Conservation (phyloP, 2,888 invertebrate species). For the Tenthredo notha region DNA sequence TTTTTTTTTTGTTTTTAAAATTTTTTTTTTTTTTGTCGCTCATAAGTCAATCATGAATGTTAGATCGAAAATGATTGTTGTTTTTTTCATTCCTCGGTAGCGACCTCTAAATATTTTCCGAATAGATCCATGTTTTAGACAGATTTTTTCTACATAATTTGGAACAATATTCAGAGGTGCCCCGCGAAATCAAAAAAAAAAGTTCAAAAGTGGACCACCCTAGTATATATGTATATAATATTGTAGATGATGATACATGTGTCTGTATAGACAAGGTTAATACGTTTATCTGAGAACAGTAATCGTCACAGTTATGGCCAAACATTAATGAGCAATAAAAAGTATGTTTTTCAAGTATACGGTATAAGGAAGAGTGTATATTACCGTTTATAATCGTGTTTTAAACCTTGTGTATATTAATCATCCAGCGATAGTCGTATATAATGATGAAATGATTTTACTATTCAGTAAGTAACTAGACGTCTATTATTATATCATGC, state of each 20-base stretch:
- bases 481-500: neutral
- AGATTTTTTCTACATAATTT: too few relatives aligned
- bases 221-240: neutral
- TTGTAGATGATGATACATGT: neutral
- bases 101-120: too few relatives aligned
- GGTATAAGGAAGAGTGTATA: neutral
- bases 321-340: constrained; percentile 19
- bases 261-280: constrained; percentile 16
- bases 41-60: too few relatives aligned
- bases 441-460: neutral
- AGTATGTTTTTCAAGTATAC: neutral
- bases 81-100: too few relatives aligned
- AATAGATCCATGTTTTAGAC: too few relatives aligned
- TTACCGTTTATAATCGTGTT: neutral
- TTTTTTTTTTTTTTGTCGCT: too few relatives aligned
- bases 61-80: too few relatives aligned
- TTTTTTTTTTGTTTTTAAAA: too few relatives aligned
- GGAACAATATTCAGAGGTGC: too few relatives aligned
- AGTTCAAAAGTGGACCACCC: too few relatives aligned
- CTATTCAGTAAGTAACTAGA: neutral
- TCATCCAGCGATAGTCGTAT: neutral
- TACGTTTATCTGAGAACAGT: constrained; percentile 25
- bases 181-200: too few relatives aligned
- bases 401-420: neutral
- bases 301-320: constrained; percentile 22